Evolutionary conservation across 2,113 vertebrate species (phyloP).

Genomic region (Trichechus manatus): DNA sequence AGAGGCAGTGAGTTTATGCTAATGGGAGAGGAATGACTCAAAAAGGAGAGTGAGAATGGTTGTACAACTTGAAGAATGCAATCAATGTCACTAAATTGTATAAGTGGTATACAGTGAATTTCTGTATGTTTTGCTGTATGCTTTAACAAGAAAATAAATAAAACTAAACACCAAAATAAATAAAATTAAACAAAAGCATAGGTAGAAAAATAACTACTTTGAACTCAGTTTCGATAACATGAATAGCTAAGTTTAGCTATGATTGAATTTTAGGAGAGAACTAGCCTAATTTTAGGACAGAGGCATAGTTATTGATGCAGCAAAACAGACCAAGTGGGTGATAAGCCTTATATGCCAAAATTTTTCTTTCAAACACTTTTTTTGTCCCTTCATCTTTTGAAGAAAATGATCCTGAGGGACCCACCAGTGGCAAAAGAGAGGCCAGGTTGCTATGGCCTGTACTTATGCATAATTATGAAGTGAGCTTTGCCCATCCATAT

Average conservation of each 20-base stretch:
- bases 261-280: neutral
- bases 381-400: neutral
- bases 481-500: neutral
- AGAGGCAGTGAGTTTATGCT: neutral
- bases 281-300: neutral
- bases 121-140: neutral
- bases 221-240: accelerated
- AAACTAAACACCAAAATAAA: neutral
- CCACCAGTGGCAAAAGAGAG: neutral
- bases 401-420: neutral
- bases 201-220: neutral
- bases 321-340: neutral
- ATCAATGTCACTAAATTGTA: neutral
- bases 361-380: neutral
- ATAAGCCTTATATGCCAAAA: neutral
- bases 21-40: neutral
- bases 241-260: neutral
- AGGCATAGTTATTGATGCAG: neutral
- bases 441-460: too few relatives aligned
- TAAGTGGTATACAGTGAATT: neutral
- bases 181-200: neutral
- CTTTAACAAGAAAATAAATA: neutral
- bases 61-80: neutral
- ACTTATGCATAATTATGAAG: neutral
- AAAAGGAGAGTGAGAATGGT: neutral